Evolutionary conservation across 53 echinoderm and acorn worm species (phyloP).

Genomic region (Apostichopus leukothele): DNA sequence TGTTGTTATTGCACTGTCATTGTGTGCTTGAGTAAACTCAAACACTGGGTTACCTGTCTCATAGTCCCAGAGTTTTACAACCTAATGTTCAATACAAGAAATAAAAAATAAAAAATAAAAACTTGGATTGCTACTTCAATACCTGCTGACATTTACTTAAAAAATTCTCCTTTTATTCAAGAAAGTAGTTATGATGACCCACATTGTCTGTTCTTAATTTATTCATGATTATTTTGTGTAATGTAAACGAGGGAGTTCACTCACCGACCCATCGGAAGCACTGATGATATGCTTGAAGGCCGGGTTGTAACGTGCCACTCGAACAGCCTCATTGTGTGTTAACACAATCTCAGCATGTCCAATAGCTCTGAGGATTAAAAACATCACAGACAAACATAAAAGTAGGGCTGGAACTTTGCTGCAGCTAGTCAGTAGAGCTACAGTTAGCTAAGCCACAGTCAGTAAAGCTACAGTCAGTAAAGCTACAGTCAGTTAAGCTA

Average conservation of each 20-base stretch:
- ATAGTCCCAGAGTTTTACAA: conserved; percentile 97
- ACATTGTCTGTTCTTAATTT: too few species aligned
- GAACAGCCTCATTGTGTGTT: conserved; percentile 91
- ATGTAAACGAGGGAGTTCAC: not conserved
- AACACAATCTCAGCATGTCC: conserved; percentile 76
- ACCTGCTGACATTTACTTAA: not conserved
- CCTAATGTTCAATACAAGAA: conserved; percentile 51
- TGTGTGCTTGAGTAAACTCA: conserved; percentile 96
- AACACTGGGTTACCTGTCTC: conserved; percentile 97
- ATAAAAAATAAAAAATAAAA: not conserved
- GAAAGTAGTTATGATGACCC: not conserved
- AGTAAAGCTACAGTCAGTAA: too few species aligned
- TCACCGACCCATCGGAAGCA: conserved; percentile 92
- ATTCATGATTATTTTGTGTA: too few species aligned
- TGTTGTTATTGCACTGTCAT: conserved; percentile 79
- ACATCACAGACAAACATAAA: conserved; percentile 11
- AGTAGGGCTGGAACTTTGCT: too few species aligned
- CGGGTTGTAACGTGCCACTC: conserved; percentile 81
- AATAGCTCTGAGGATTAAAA: conserved; percentile 45
- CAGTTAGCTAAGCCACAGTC: too few species aligned
- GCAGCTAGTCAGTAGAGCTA: too few species aligned
- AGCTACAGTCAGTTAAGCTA: too few species aligned
- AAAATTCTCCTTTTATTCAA: not conserved
- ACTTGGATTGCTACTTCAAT: too few species aligned
- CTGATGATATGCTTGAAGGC: conserved; percentile 93